Conservation (phyloP, 53 echinoderm and acorn worm species). For the Paelopatides confundens region DNA sequence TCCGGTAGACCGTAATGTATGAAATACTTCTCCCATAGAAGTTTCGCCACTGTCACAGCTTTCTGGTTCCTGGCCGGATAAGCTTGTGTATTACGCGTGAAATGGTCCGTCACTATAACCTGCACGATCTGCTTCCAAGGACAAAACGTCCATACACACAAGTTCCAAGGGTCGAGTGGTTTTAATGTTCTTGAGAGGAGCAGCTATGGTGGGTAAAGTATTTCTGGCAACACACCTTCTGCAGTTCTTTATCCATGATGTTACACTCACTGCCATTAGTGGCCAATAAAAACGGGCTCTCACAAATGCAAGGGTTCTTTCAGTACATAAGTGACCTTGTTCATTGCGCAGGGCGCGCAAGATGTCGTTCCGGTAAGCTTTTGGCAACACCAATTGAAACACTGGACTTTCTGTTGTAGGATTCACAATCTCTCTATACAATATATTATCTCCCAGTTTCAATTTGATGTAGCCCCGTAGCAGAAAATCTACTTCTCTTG, state of each 20-base stretch:
- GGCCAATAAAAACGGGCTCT: slow-evolving; percentile 72
- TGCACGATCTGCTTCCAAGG: slow-evolving; percentile 51
- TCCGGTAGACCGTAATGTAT: slow-evolving; percentile 66
- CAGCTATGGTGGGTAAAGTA: slow-evolving; percentile 31
- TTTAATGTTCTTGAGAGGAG: slow-evolving; percentile 64
- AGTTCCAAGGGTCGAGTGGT: slow-evolving; percentile 58
- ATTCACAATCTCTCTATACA: slow-evolving; percentile 13
- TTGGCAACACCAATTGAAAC: slow-evolving; percentile 64
- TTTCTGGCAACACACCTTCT: slow-evolving; percentile 70
- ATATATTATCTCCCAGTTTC: neutral
- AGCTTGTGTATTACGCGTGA: neutral
- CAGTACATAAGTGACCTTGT: slow-evolving; percentile 51
- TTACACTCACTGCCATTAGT: slow-evolving; percentile 56
- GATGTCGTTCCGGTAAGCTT: neutral
- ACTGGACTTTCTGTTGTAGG: neutral
- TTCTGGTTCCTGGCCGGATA: slow-evolving; percentile 75
- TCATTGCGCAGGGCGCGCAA: slow-evolving; percentile 53
- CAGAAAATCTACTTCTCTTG: slow-evolving; percentile 11
- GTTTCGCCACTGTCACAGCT: slow-evolving; percentile 64
- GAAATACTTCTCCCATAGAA: slow-evolving; percentile 75
- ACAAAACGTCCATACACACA: slow-evolving; percentile 75
- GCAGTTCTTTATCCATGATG: slow-evolving; percentile 60
- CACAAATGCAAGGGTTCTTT: slow-evolving; percentile 57
- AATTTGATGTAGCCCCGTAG: slow-evolving; percentile 10
- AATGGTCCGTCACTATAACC: slow-evolving; percentile 69